A percentile compares a stretch with the other conserved stretches of the same genome.
These are phyloP conservation scores for Acrobasis repandana DNA, from an alignment of 2,888 invertebrate genomes.

Conservation along the genomic window DNA sequence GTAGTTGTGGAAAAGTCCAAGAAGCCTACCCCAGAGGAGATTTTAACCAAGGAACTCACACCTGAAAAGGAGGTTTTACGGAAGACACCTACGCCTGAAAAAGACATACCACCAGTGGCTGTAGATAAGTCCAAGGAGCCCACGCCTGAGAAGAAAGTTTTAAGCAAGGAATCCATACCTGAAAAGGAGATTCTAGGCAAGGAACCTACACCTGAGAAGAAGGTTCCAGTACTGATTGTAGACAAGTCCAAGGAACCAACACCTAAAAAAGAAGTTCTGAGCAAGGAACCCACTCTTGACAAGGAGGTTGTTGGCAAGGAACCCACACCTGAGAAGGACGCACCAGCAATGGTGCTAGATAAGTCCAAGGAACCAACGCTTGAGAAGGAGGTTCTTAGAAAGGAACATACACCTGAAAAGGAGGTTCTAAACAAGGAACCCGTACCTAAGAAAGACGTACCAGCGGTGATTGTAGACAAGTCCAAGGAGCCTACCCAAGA, in stretches of 20 bases:
- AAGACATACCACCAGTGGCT: constrained; percentile 13
- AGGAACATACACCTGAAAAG: constrained; percentile 19
- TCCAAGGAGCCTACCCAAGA: constrained; percentile 14
- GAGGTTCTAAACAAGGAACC: constrained; percentile 24
- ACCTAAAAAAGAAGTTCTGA: background rate
- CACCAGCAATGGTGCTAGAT: background rate
- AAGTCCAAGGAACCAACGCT: constrained; percentile 21
- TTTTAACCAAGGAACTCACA: constrained; percentile 16
- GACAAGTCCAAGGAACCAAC: constrained; percentile 20
- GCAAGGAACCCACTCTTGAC: constrained; percentile 15
- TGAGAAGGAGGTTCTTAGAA: background rate
- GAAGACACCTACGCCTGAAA: constrained; percentile 25
- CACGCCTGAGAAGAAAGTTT: background rate
- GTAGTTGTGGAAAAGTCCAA: background rate
- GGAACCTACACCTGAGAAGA: constrained; percentile 23
- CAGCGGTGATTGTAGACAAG: constrained; percentile 2
- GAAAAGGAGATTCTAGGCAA: constrained; percentile 23
- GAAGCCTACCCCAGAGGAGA: constrained; percentile 4
- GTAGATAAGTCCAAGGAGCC: constrained; percentile 14
- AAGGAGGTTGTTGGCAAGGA: constrained; percentile 24
- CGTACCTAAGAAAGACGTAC: constrained; percentile 20
- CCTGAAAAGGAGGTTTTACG: constrained; percentile 21
- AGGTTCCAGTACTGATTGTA: background rate
- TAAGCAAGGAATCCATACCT: constrained; percentile 20
- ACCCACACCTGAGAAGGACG: constrained; percentile 22